Percentiles rank a stretch among this genome's conserved stretches.
phyloP scores from a whole-genome alignment of 2,113 vertebrate genomes.

The Antechinus flavipes region DNA sequence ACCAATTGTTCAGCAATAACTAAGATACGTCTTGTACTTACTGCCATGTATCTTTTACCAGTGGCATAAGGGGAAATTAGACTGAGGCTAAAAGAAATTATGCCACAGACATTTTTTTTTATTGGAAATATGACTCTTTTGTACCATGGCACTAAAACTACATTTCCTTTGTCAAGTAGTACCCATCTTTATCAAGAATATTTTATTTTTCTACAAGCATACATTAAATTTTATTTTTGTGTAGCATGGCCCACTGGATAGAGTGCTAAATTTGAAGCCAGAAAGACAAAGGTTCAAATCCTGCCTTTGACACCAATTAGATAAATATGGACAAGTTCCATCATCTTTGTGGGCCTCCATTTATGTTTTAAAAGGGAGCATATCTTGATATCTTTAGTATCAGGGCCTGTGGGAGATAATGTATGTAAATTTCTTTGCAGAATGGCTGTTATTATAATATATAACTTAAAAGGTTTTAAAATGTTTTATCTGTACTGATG shows the following conservation, averaged over 20 bases:
- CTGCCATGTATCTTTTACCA: background rate
- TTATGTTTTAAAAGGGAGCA: background rate
- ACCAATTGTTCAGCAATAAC: background rate
- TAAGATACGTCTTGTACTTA: background rate
- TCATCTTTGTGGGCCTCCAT: background rate
- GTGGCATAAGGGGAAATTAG: background rate
- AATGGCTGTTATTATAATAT: background rate
- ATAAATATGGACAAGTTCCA: constrained; percentile 10
- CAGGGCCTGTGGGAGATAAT: background rate
- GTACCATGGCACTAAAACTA: background rate
- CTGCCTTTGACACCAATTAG: background rate
- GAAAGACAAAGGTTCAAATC: background rate
- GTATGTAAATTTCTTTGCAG: background rate
- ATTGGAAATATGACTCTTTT: background rate
- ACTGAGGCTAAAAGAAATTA: background rate
- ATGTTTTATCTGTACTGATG: background rate
- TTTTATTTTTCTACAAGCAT: background rate
- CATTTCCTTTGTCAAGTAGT: background rate
- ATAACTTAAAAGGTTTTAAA: background rate
- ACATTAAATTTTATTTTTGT: background rate
- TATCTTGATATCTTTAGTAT: background rate
- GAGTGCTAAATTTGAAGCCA: background rate
- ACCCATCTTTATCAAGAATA: background rate
- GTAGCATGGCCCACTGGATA: background rate
- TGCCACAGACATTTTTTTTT: background rate